A percentile compares a stretch with the other conserved stretches of the same genome.
phyloP scores from a whole-genome alignment of 2,888 invertebrate species.

The Hemistola chrysoprasaria region DNA sequence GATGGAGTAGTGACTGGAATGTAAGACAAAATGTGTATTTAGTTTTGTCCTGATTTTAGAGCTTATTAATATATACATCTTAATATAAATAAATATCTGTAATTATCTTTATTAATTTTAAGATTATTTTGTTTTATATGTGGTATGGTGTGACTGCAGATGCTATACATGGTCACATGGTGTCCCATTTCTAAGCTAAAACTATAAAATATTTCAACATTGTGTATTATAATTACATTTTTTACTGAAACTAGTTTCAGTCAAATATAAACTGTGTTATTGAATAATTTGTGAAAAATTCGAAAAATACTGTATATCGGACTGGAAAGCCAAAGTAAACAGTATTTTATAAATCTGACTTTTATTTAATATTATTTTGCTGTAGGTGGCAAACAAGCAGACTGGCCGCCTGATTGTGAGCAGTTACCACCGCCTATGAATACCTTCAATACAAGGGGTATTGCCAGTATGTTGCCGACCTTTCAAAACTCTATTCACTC shows the following conservation, averaged over 20 bases:
- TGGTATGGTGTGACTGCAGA: slow-evolving; percentile 35
- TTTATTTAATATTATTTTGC: slow-evolving; percentile 37
- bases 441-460: too few relatives aligned
- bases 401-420: too few relatives aligned
- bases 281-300: slow-evolving; percentile 70
- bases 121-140: slow-evolving; percentile 56
- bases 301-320: slow-evolving; percentile 78
- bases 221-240: slow-evolving; percentile 60
- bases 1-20: slow-evolving; percentile 66
- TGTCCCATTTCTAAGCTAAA: slow-evolving; percentile 50
- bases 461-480: too few relatives aligned
- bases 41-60: slow-evolving; percentile 78
- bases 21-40: slow-evolving; percentile 68
- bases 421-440: too few relatives aligned
- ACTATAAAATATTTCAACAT: slow-evolving; percentile 44
- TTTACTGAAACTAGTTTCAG: slow-evolving; percentile 67
- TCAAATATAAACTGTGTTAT: slow-evolving; percentile 71
- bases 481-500: too few relatives aligned
- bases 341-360: slow-evolving; percentile 69
- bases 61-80: slow-evolving; percentile 77
- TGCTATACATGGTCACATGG: slow-evolving; percentile 35
- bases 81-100: slow-evolving; percentile 74
- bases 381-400: too few relatives aligned
- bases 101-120: slow-evolving; percentile 76
- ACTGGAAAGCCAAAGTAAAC: slow-evolving; percentile 82